Conservation (phyloP, 92 coral and sea anemone genomes). For the Meandrina meandrites region DNA sequence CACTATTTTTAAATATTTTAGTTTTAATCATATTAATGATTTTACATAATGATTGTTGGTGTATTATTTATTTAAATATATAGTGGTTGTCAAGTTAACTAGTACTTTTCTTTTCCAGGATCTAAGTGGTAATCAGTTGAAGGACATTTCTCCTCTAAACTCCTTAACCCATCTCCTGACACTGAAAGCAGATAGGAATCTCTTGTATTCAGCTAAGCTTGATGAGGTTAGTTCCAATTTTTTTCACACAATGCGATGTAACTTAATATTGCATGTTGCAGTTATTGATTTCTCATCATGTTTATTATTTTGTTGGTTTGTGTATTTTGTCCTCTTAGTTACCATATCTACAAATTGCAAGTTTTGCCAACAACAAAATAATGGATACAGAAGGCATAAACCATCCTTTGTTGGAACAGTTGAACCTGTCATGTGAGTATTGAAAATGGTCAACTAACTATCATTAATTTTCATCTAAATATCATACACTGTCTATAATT, state of each 20-base stretch:
- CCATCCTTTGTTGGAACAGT: slow-evolving; percentile 91
- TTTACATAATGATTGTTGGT: background rate
- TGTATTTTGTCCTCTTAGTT: slow-evolving; percentile 47
- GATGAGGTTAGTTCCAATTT: slow-evolving; percentile 74
- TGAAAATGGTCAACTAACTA: background rate
- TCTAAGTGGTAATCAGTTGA: slow-evolving; percentile 82
- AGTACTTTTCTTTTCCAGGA: slow-evolving; percentile 56
- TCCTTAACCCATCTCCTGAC: slow-evolving; percentile 93
- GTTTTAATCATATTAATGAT: background rate
- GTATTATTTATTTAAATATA: background rate
- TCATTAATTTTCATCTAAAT: background rate
- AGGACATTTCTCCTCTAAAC: slow-evolving; percentile 86
- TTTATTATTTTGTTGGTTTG: background rate
- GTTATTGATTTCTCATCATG: background rate
- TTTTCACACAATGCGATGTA: background rate
- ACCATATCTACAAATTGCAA: slow-evolving; percentile 96
- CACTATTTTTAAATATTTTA: background rate
- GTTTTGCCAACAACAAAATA: slow-evolving; percentile 91
- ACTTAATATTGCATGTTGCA: background rate
- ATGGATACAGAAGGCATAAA: slow-evolving; percentile 93
- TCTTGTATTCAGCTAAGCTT: slow-evolving; percentile 81
- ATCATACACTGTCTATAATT: background rate
- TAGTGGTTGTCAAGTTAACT: background rate
- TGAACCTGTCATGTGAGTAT: slow-evolving; percentile 87
- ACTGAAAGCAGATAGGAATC: slow-evolving; percentile 91